Evolutionary conservation across 2,888 invertebrate species (phyloP), one percentile per base, ranked within the genome.

Genomic region (Epistrophe eligans): DNA sequence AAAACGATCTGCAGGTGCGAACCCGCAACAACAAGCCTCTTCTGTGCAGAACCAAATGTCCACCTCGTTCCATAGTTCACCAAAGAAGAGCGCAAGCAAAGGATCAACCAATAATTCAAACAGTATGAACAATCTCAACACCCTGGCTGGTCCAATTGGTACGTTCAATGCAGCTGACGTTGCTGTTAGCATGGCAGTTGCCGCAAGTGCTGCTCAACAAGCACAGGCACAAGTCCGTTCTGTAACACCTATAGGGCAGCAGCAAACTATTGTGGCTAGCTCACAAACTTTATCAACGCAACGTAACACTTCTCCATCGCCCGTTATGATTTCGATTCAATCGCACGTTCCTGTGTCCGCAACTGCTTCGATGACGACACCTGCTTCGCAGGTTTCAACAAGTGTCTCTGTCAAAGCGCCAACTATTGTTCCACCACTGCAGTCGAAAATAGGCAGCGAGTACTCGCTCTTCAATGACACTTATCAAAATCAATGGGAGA

Each of bases 391-490:
- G 66, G 66, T 74, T 76, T 57, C 79, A 74, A 50, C 88, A 83
- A n/a, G 89, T 79, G 55, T 89, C 52, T 58, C 88, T 0, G 84
- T 88, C 60, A 19, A 90, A 91, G 91, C 88, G 90, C 91, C 89
- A 72, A 90, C 90, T 62, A 91, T 92, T 71, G 91, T 91, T 43
- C 89, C 91, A 13, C 91, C 92, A 58, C 76, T 92, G 70, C 90
- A 92, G 5, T 90, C 92, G 40, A 91, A 92, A 82, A 90, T 92
- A 35, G 91, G 92, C 48, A 91, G 92, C 88, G 97, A 98, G 91
- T 98, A 98, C 93, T 97, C 98, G 0, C 95, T 98, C 88, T 98
- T 98, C 93, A 97, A 97, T 91, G 97, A 97, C 91, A 90, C 94
- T 92, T 92, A 94, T 90, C 92, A 93, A 88, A 92, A 93, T 91